These are phyloP conservation scores for Gymnoscelis rufifasciata DNA, from an alignment of 2,888 invertebrate species.

Conservation along the genomic window DNA sequence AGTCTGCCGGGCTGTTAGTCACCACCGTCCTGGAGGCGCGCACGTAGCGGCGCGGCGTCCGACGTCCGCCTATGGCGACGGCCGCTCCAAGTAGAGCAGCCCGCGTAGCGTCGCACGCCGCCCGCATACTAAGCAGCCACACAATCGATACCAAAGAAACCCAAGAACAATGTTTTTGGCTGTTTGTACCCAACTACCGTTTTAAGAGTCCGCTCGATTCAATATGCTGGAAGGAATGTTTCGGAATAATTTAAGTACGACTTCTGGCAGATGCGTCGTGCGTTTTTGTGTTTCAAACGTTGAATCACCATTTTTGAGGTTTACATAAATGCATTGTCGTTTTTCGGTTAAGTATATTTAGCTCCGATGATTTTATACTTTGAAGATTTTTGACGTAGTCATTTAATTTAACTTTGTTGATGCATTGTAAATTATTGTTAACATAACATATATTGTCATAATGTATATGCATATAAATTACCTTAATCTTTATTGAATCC, in stretches of 20 bases:
- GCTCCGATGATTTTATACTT: too few species aligned
- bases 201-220: constrained; percentile 10
- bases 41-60: constrained; percentile 51
- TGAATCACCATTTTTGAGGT: not conserved
- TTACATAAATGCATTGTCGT: too few species aligned
- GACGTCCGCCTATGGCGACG: constrained; percentile 21
- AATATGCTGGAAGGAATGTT: constrained; percentile 5
- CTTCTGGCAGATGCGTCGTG: too few species aligned
- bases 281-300: too few species aligned
- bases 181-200: constrained; percentile 23
- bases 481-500: too few species aligned
- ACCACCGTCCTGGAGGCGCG: not conserved
- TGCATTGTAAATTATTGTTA: too few species aligned
- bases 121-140: constrained; percentile 46
- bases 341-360: too few species aligned
- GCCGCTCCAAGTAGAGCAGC: constrained; percentile 56
- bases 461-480: too few species aligned
- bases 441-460: too few species aligned
- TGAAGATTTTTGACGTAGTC: too few species aligned
- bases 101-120: constrained; percentile 42
- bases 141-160: constrained; percentile 54
- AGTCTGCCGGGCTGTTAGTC: not conserved
- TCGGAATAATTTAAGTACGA: not conserved
- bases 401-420: too few species aligned
- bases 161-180: constrained; percentile 49